Conservation (phyloP, 2,888 invertebrate genomes). For the Platerodrilus igneus region DNA sequence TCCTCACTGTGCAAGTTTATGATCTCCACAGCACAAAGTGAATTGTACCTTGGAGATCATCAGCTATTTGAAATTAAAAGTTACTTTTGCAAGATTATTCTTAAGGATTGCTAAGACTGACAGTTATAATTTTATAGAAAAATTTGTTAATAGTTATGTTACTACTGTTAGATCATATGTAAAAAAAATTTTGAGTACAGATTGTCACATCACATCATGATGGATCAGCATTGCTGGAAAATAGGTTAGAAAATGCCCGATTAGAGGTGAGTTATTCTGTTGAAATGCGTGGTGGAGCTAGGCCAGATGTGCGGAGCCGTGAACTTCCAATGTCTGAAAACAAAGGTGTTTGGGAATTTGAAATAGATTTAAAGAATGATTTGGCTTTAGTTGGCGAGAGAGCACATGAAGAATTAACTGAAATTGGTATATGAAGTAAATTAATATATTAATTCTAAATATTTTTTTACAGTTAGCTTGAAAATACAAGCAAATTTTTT, state of each 20-base stretch:
- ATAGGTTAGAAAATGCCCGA: slow-evolving; percentile 59
- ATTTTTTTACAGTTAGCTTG: slow-evolving; percentile 25
- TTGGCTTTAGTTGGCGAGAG: slow-evolving; percentile 49
- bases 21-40: too few relatives aligned
- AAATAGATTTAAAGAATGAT: slow-evolving; percentile 67
- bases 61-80: too few relatives aligned
- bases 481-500: slow-evolving; percentile 61
- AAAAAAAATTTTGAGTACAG: slow-evolving; percentile 42
- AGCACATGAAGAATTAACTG: slow-evolving; percentile 38
- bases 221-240: slow-evolving; percentile 69
- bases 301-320: slow-evolving; percentile 59
- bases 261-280: slow-evolving; percentile 65
- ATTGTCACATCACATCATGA: slow-evolving; percentile 88
- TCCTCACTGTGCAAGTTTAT: too few relatives aligned
- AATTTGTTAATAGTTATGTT: too few relatives aligned
- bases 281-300: slow-evolving; percentile 59
- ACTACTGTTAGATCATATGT: too few relatives aligned
- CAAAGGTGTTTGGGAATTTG: slow-evolving; percentile 77
- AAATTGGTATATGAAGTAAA: slow-evolving; percentile 30
- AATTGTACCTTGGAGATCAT: too few relatives aligned
- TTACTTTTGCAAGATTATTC: too few relatives aligned
- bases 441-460: slow-evolving; percentile 2
- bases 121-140: too few relatives aligned
- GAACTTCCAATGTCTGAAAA: slow-evolving; percentile 62
- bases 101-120: too few relatives aligned